A percentile compares a stretch with the other conserved stretches of the same genome.
These are phyloP conservation scores for Poeciliopsis infans DNA, from an alignment of 2,797 vertebrate species.

Conservation along the genomic window DNA sequence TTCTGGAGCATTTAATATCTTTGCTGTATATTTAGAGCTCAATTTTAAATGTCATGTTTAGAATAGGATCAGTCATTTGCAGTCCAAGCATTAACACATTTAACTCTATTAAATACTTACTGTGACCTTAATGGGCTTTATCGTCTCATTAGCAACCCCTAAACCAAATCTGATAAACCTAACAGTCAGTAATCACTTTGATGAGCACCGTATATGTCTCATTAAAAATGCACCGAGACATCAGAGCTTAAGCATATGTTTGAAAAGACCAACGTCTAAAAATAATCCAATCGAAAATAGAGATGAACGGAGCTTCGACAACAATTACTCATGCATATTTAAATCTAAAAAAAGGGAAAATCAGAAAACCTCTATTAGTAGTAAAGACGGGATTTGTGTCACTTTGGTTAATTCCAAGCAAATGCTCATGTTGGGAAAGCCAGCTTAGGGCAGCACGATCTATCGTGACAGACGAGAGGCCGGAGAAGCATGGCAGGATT, in stretches of 20 bases:
- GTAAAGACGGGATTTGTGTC: conserved; percentile 62
- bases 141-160: conserved; percentile 65
- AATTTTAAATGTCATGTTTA: conserved; percentile 44
- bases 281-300: conserved; percentile 4
- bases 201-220: conserved; percentile 47
- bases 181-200: conserved; percentile 63
- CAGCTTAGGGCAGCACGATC: conserved; percentile 52
- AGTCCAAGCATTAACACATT: conserved; percentile 42
- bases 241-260: conserved; percentile 16
- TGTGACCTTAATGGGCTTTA: conserved; percentile 71
- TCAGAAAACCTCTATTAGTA: conserved; percentile 19
- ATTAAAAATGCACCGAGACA: conserved; percentile 63
- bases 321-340: neutral
- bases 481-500: conserved; percentile 63
- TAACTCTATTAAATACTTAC: conserved; percentile 73
- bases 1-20: conserved; percentile 29
- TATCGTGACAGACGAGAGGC: conserved; percentile 26
- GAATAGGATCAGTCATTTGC: conserved; percentile 47
- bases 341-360: conserved; percentile 17
- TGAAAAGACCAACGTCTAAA: conserved; percentile 25
- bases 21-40: conserved; percentile 33
- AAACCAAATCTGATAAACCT: conserved; percentile 72
- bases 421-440: conserved; percentile 59
- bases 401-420: conserved; percentile 61
- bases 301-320: conserved; percentile 7